These are phyloP conservation scores for Machaerirhynchus nigripectus DNA, from an alignment of 2,113 vertebrate genomes.

Conservation along the genomic window DNA sequence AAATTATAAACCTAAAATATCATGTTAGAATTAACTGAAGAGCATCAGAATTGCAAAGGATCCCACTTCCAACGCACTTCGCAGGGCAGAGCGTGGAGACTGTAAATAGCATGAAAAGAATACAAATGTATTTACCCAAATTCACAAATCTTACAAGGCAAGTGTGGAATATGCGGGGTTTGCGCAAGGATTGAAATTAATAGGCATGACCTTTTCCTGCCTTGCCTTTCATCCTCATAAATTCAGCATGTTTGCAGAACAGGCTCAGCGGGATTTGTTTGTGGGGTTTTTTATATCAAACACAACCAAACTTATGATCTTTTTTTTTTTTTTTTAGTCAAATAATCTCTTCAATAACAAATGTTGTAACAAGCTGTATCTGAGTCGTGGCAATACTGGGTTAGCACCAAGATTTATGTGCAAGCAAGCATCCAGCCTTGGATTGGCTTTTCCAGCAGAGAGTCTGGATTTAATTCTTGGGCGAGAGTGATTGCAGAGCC, in stretches of 20 bases:
- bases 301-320: not conserved
- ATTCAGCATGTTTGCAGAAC: constrained; percentile 48
- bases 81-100: not conserved
- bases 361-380: not conserved
- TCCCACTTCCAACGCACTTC: not conserved
- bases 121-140: constrained; percentile 54
- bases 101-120: constrained; percentile 42
- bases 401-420: not conserved
- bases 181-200: constrained; percentile 69
- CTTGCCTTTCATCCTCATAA: constrained; percentile 47
- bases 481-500: accelerated
- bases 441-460: not conserved
- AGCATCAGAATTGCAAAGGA: not conserved
- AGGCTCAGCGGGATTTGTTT: not conserved
- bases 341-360: constrained; percentile 58
- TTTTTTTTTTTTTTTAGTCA: not conserved
- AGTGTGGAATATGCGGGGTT: constrained; percentile 29
- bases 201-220: constrained; percentile 64
- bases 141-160: constrained; percentile 1
- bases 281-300: constrained; percentile 12
- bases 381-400: not conserved
- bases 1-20: not conserved
- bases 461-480: not conserved
- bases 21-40: not conserved
- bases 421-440: not conserved